Evolutionary conservation across 2,797 vertebrate species (phyloP).

Genomic region (Pseudocheirus occidentalis): DNA sequence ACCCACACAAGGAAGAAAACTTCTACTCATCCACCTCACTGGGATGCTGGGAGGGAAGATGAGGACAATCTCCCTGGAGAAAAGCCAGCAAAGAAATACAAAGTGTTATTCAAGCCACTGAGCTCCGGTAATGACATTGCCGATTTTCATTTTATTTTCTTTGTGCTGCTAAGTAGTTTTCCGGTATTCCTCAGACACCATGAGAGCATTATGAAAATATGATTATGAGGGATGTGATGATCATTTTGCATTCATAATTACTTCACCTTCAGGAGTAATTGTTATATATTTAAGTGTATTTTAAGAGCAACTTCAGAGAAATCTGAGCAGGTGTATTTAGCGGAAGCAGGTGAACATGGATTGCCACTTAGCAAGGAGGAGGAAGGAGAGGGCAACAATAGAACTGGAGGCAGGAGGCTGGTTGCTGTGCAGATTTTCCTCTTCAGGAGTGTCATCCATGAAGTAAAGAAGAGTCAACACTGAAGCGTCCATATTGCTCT

Average conservation of each 20-base stretch:
- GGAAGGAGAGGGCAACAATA: conserved; percentile 2
- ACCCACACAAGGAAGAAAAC: neutral
- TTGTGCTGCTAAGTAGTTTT: conserved; percentile 9
- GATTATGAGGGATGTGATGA: neutral
- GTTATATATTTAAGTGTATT: neutral
- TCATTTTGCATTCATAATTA: conserved; percentile 37
- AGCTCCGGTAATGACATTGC: neutral
- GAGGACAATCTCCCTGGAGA: neutral
- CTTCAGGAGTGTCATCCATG: neutral
- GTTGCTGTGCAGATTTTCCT: neutral
- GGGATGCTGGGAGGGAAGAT: neutral
- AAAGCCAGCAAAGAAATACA: neutral
- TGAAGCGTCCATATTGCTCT: neutral
- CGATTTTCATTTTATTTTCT: neutral
- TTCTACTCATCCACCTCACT: neutral
- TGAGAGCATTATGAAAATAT: conserved; percentile 40
- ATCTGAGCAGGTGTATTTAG: conserved; percentile 18
- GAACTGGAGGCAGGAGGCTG: neutral
- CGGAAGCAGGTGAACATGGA: neutral
- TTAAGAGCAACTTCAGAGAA: conserved; percentile 48
- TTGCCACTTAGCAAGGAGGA: conserved; percentile 3
- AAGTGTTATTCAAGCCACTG: neutral
- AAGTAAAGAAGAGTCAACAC: neutral
- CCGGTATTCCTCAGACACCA: neutral
- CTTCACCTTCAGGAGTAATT: conserved; percentile 22